A percentile compares a stretch with the other conserved stretches of the same genome.
Conservation (phyloP, 2,888 invertebrate species). For the Drosophila testacea region DNA sequence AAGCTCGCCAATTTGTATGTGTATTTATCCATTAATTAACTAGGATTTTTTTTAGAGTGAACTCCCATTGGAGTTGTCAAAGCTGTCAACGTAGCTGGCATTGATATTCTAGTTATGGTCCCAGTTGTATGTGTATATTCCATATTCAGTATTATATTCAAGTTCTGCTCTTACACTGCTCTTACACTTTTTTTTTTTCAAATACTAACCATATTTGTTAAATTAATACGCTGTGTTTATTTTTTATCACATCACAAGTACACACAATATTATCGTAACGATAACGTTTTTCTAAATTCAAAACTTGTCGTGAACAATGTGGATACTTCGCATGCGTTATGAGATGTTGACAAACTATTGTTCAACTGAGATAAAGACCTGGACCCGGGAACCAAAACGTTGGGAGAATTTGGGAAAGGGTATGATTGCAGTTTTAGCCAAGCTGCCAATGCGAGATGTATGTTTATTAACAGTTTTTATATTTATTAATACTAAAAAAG, state of each 20-base stretch:
- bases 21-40: slow-evolving; percentile 36
- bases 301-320: slow-evolving; percentile 32
- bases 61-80: slow-evolving; percentile 7
- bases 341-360: slow-evolving; percentile 33
- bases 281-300: slow-evolving; percentile 10
- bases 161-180: slow-evolving; percentile 28
- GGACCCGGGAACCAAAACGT: slow-evolving; percentile 45
- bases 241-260: not conserved
- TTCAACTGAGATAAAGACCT: slow-evolving; percentile 33
- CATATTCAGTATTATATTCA: slow-evolving; percentile 30
- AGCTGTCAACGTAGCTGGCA: slow-evolving; percentile 11
- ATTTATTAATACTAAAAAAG: not conserved
- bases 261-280: not conserved
- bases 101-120: slow-evolving; percentile 4
- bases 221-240: slow-evolving; percentile 11
- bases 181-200: slow-evolving; percentile 24
- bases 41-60: not conserved
- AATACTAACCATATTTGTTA: slow-evolving; percentile 14
- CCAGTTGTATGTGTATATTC: not conserved
- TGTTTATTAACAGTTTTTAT: slow-evolving; percentile 6
- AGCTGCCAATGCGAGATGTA: slow-evolving; percentile 47
- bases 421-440: slow-evolving; percentile 33
- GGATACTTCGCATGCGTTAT: slow-evolving; percentile 35
- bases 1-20: slow-evolving; percentile 18
- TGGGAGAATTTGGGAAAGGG: slow-evolving; percentile 43